Base-by-base conservation (phyloP, 2,113 vertebrate genomes). In the Mesembrinibis cayennensis region DNA sequence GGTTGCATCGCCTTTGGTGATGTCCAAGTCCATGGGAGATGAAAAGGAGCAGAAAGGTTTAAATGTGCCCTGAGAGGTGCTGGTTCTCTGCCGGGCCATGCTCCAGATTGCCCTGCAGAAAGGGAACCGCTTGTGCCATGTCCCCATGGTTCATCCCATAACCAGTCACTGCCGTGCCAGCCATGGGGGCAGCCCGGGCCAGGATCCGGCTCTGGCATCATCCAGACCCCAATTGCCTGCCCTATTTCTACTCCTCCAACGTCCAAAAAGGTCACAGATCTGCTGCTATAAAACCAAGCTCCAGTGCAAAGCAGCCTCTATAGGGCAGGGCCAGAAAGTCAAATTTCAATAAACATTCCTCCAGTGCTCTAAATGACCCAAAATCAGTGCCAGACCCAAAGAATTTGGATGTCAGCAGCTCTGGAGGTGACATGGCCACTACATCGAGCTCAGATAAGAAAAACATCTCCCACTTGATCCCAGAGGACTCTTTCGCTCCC, bases 401-500 rank as follows among this genome's bases (percentile, higher is more conserved):
- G 44, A 49, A 58, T 83, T 59, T n/a, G 30, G 70, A 11, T n/a
- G 20, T 44, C 59, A 32, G 53, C 73, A 42, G 29, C 42, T 77
- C 58, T 77, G 65, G 38, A 59, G 38, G n/a, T 27, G 34, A 45
- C 55, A 12, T 0, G 9, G 23, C 9, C 72, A 11, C 42, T 40
- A 2, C 45, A n/a, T 5, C 0, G 1, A 55, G 73, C 52, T 76
- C 0, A 0, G 65, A 6, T 8, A 10, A 29, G 29, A 44, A 58
- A 23, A 62, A 25, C 32, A 72, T 4, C 27, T 23, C 25, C 23
- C 6, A 3, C 29, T 45, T 13, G 2, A 61, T 10, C 36, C 50
- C 90, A 29, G 16, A 44, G 53, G 76, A 69, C 7, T 8, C 21
- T 52, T 55, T 30, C 52, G 9, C 23, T 36, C 32, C 10, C 0